A percentile compares a stretch with the other conserved stretches of the same genome.
Conservation (phyloP, 1,140 invertebrate species). For the Cotesia chilonis region DNA sequence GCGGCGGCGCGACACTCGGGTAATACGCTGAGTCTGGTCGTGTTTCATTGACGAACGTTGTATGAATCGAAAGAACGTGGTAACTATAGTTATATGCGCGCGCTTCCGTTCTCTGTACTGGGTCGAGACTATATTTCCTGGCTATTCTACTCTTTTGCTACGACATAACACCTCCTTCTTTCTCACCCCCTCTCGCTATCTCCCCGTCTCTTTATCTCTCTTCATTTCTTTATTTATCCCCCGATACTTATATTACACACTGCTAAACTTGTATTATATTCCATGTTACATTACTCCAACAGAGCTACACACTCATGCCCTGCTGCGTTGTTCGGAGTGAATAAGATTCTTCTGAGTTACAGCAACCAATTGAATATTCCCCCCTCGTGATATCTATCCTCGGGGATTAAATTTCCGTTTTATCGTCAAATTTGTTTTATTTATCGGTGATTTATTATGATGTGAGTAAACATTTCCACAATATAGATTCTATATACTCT, state of each 20-base stretch:
- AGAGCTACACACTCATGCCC: neutral
- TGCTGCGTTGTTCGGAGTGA: neutral
- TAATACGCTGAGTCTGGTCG: slow-evolving; percentile 37
- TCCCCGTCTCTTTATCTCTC: neutral
- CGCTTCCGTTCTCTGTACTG: slow-evolving; percentile 11
- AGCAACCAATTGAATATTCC: slow-evolving; percentile 14
- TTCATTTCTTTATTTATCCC: neutral
- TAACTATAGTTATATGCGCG: slow-evolving; percentile 19
- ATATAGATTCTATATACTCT: too few relatives aligned
- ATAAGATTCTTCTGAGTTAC: neutral
- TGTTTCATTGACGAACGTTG: slow-evolving; percentile 37
- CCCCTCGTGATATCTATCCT: slow-evolving; percentile 10
- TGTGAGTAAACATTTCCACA: neutral
- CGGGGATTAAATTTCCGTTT: slow-evolving; percentile 13
- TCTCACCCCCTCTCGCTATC: too few relatives aligned
- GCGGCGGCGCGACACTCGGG: slow-evolving; percentile 27
- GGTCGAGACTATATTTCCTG: slow-evolving; percentile 35
- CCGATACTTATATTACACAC: neutral
- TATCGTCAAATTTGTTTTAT: slow-evolving; percentile 15
- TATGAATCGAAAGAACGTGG: slow-evolving; percentile 36
- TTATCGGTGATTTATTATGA: neutral
- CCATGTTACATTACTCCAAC: slow-evolving; percentile 1
- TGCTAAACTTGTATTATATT: too few relatives aligned
- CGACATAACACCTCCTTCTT: too few relatives aligned
- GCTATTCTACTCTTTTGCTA: slow-evolving; percentile 25